Evolutionary conservation across 2,113 vertebrate species (phyloP).

Genomic region (Vidua chalybeata): DNA sequence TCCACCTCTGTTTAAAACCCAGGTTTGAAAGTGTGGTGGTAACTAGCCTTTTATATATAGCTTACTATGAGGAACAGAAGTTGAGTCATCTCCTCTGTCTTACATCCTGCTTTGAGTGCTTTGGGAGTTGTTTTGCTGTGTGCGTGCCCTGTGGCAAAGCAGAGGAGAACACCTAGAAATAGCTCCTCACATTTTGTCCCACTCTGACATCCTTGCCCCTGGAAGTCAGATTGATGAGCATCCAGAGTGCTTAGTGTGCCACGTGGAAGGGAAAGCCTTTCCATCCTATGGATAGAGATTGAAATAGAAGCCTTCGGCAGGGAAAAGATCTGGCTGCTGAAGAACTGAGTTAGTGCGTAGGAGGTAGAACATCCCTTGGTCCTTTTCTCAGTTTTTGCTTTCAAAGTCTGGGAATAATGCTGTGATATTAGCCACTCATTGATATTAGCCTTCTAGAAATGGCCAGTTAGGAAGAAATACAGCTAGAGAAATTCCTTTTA

Average conservation of each 20-base stretch:
- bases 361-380: not conserved
- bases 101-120: constrained; percentile 11
- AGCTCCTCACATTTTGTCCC: not conserved
- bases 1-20: not conserved
- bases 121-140: not conserved
- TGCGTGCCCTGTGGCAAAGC: not conserved
- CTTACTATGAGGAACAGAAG: not conserved
- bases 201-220: not conserved
- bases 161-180: not conserved
- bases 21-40: constrained; percentile 1
- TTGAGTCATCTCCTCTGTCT: constrained; percentile 49
- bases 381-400: not conserved
- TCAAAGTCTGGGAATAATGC: not conserved
- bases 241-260: not conserved
- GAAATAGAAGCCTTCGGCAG: not conserved
- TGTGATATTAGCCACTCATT: accelerated
- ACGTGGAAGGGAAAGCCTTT: not conserved
- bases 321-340: not conserved
- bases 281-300: not conserved
- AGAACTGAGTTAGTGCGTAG: not conserved
- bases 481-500: not conserved
- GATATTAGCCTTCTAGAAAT: not conserved
- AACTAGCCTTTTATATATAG: constrained; percentile 23
- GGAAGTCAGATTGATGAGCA: not conserved
- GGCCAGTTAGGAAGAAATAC: not conserved